Percentiles rank a stretch among this genome's conserved stretches.
Evolutionary conservation across 2,113 vertebrate genomes (phyloP).

Genomic region (Menura novaehollandiae): DNA sequence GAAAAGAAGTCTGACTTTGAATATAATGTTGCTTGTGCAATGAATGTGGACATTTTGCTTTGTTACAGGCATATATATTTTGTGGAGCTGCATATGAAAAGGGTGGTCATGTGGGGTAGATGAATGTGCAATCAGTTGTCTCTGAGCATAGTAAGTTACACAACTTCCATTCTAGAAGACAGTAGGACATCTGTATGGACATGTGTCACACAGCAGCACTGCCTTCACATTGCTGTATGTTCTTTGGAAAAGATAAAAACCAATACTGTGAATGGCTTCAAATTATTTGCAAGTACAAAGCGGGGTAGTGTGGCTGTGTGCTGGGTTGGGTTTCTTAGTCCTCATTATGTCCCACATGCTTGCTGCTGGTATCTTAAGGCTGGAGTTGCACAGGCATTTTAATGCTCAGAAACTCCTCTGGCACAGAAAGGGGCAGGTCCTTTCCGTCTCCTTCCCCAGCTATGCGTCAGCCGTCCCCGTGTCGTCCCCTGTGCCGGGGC

Average conservation of each 20-base stretch:
- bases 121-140: not conserved
- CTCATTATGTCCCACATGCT: fast-evolving
- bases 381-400: not conserved
- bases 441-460: not conserved
- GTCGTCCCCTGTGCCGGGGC: fast-evolving
- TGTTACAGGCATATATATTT: not conserved
- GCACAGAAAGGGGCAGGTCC: not conserved
- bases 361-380: not conserved
- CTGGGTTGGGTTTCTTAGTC: not conserved
- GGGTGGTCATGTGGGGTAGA: not conserved
- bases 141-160: not conserved
- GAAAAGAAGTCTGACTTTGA: constrained; percentile 3
- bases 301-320: not conserved
- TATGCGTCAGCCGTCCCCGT: fast-evolving
- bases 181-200: not conserved
- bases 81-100: not conserved
- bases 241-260: not conserved
- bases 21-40: not conserved
- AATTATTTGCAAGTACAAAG: not conserved
- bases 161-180: not conserved
- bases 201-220: not conserved
- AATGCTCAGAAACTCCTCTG: not conserved
- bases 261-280: not conserved
- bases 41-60: not conserved
- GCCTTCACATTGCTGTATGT: not conserved